A percentile compares a stretch with the other conserved stretches of the same genome.
Conservation (phyloP, 2,113 vertebrate genomes). For the Rana temporaria region DNA sequence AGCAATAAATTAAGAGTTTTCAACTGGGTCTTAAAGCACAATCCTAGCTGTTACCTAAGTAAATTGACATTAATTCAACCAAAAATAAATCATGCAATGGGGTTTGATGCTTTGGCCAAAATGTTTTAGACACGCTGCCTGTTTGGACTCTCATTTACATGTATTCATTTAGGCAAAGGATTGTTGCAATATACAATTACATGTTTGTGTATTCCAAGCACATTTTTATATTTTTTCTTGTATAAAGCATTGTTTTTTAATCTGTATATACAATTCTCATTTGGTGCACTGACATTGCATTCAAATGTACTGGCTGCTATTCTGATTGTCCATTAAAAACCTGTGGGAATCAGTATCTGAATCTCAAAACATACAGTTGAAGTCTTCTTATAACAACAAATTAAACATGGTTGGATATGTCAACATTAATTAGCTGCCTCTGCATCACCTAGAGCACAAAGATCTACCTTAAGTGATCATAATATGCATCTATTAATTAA, state of each 20-base stretch:
- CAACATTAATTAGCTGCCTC: conserved; percentile 65
- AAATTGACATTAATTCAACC: too few relatives aligned
- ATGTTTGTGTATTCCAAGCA: neutral
- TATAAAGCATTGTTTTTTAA: neutral
- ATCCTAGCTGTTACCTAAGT: too few relatives aligned
- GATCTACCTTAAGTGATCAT: conserved; percentile 55
- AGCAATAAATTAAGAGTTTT: too few relatives aligned
- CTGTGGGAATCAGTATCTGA: conserved; percentile 47
- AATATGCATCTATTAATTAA: conserved; percentile 58
- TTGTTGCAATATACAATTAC: too few relatives aligned
- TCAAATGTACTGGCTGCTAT: conserved; percentile 44
- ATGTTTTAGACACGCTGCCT: too few relatives aligned
- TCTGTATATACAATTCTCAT: neutral
- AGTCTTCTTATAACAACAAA: conserved; percentile 61
- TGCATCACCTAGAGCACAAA: conserved; percentile 58
- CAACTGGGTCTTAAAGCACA: too few relatives aligned
- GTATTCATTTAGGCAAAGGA: too few relatives aligned
- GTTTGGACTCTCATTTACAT: too few relatives aligned
- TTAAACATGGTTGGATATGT: conserved; percentile 66
- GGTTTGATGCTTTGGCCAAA: too few relatives aligned
- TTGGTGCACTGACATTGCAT: neutral
- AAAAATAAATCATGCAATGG: too few relatives aligned
- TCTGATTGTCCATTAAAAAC: conserved; percentile 32
- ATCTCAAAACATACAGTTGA: conserved; percentile 54
- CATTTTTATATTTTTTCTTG: too few relatives aligned